phyloP scores from a whole-genome alignment of 2,888 invertebrate species.

The Ectobius pallidus region DNA sequence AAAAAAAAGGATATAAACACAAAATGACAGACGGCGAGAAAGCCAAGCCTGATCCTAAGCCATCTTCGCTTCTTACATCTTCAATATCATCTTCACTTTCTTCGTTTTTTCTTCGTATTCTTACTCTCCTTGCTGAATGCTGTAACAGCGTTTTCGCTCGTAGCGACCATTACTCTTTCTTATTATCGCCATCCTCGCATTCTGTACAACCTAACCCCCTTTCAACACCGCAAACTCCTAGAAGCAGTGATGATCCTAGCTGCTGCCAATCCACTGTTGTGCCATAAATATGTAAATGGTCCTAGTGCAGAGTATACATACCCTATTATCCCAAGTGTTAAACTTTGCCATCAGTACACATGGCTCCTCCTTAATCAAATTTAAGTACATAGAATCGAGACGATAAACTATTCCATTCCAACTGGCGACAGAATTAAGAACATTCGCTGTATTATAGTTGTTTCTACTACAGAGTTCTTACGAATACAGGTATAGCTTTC shows the following conservation, averaged over 20 bases:
- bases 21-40: background rate
- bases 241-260: background rate
- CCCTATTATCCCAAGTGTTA: too few relatives aligned
- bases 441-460: too few relatives aligned
- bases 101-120: background rate
- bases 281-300: conserved; percentile 26
- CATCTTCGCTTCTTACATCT: conserved; percentile 20
- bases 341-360: too few relatives aligned
- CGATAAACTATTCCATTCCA: too few relatives aligned
- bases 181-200: conserved; percentile 19
- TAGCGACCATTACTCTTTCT: conserved; percentile 35
- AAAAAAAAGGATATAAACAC: background rate
- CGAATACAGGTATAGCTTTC: too few relatives aligned
- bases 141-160: conserved; percentile 16
- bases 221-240: conserved; percentile 21
- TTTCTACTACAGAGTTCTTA: too few relatives aligned
- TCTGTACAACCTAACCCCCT: conserved; percentile 2
- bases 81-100: conserved; percentile 3
- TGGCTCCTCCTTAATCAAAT: too few relatives aligned
- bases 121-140: background rate
- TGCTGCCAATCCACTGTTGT: background rate
- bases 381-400: too few relatives aligned
- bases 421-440: too few relatives aligned
- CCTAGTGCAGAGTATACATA: background rate
- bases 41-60: conserved; percentile 1